A percentile compares a stretch with the other conserved stretches of the same genome.
phyloP scores from a whole-genome alignment of 2,113 vertebrate genomes.

The Ailurus styani region DNA sequence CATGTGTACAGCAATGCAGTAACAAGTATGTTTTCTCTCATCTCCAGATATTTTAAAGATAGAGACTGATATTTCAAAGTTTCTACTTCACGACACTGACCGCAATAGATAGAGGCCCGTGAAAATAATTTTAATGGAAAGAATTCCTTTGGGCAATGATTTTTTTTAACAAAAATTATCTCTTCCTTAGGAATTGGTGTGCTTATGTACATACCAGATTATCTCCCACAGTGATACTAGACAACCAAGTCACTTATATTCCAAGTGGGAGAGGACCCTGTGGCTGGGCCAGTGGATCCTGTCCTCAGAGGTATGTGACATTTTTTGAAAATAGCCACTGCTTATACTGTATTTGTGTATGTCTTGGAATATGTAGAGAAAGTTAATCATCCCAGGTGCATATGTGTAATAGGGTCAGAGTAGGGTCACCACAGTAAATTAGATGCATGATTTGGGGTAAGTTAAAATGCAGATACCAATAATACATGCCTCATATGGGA shows the following conservation, averaged over 20 bases:
- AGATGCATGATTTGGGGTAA: background rate
- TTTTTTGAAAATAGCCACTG: background rate
- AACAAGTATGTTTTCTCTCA: background rate
- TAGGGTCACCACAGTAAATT: background rate
- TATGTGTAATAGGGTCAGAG: background rate
- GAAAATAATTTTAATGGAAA: background rate
- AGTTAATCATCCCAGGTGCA: background rate
- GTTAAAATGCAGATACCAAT: background rate
- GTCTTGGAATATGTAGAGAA: background rate
- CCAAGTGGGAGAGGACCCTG: slow-evolving; percentile 77
- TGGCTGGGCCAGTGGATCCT: slow-evolving; percentile 74
- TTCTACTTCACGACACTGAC: background rate
- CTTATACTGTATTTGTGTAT: background rate
- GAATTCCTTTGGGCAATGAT: background rate
- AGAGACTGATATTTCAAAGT: background rate
- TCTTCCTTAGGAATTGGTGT: slow-evolving; percentile 85
- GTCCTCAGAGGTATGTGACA: slow-evolving; percentile 79
- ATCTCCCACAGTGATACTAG: slow-evolving; percentile 78
- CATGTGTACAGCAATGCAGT: background rate
- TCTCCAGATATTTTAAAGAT: background rate
- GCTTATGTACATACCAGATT: slow-evolving; percentile 86
- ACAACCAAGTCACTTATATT: slow-evolving; percentile 75
- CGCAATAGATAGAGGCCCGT: background rate
- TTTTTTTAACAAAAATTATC: background rate
- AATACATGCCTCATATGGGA: background rate